These are phyloP conservation scores for Thaleichthys pacificus DNA, from an alignment of 2,797 vertebrate species.

Conservation along the genomic window DNA sequence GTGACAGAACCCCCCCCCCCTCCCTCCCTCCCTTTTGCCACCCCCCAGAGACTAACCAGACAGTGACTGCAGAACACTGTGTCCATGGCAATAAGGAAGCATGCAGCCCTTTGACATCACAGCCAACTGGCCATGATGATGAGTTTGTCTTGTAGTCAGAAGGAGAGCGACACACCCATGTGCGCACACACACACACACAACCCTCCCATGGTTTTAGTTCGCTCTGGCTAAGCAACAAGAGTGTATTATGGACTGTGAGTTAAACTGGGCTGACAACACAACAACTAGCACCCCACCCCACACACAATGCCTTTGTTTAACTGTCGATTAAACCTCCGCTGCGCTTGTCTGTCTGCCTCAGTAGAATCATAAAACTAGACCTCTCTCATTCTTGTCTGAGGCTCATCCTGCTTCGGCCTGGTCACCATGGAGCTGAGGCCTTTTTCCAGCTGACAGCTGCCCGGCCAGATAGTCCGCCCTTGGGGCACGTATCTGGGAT, in stretches of 20 bases:
- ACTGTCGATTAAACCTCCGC: too few species aligned
- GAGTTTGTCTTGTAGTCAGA: not conserved
- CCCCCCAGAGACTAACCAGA: constrained; percentile 20
- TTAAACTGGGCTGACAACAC: too few species aligned
- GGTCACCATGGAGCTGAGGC: not conserved
- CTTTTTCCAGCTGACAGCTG: constrained; percentile 35
- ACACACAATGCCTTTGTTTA: too few species aligned
- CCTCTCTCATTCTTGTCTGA: not conserved
- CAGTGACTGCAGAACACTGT: constrained; percentile 47
- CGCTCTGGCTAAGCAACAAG: too few species aligned
- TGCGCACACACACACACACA: constrained; percentile 17
- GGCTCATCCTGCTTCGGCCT: not conserved
- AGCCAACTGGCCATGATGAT: constrained; percentile 14
- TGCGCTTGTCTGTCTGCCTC: not conserved
- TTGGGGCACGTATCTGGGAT: constrained; percentile 39
- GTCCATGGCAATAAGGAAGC: constrained; percentile 44
- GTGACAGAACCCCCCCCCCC: constrained; percentile 29
- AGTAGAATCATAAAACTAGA: constrained; percentile 19
- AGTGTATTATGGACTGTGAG: too few species aligned
- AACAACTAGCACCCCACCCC: not conserved
- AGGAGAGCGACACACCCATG: not conserved
- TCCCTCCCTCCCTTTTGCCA: not conserved
- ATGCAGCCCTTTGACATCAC: constrained; percentile 41
- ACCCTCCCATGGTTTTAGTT: not conserved
- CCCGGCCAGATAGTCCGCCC: constrained; percentile 24